Evolutionary conservation across 2,113 vertebrate species (phyloP).

Genomic region (Heloderma charlesbogerti): DNA sequence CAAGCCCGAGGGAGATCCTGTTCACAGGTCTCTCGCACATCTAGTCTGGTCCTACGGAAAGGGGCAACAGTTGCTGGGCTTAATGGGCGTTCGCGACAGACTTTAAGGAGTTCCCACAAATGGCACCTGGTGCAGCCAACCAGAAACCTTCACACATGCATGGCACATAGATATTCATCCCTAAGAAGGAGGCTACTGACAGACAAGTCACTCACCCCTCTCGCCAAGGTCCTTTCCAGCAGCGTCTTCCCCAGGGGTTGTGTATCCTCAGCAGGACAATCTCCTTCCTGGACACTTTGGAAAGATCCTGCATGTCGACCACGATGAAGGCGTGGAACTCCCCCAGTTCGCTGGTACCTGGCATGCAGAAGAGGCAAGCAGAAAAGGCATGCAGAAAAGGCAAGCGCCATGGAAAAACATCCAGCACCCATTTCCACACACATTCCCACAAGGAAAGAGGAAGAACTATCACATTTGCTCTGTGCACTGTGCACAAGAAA

Average conservation of each 20-base stretch:
- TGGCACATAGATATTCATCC: neutral
- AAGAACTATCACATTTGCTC: too few species aligned
- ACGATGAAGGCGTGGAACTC: constrained; percentile 92
- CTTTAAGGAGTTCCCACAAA: too few species aligned
- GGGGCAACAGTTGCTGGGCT: neutral
- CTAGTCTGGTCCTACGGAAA: neutral
- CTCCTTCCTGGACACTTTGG: constrained; percentile 66
- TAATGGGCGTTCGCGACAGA: neutral
- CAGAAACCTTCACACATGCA: neutral
- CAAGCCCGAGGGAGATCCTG: too few species aligned
- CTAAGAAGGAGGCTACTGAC: neutral
- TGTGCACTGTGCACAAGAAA: too few species aligned
- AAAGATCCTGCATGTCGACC: constrained; percentile 83
- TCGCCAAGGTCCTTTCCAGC: constrained; percentile 89
- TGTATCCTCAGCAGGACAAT: constrained; percentile 86
- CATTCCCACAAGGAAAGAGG: too few species aligned
- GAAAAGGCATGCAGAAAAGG: too few species aligned
- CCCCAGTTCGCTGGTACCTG: constrained; percentile 83
- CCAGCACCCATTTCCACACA: neutral
- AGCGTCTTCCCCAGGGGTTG: constrained; percentile 94
- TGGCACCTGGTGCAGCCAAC: fast-evolving
- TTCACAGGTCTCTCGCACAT: neutral
- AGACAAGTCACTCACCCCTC: constrained; percentile 77
- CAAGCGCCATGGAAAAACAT: fast-evolving
- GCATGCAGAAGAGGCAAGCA: neutral